These are phyloP conservation scores for Lacanobia oleracea DNA, from an alignment of 2,888 invertebrate species.

Conservation along the genomic window DNA sequence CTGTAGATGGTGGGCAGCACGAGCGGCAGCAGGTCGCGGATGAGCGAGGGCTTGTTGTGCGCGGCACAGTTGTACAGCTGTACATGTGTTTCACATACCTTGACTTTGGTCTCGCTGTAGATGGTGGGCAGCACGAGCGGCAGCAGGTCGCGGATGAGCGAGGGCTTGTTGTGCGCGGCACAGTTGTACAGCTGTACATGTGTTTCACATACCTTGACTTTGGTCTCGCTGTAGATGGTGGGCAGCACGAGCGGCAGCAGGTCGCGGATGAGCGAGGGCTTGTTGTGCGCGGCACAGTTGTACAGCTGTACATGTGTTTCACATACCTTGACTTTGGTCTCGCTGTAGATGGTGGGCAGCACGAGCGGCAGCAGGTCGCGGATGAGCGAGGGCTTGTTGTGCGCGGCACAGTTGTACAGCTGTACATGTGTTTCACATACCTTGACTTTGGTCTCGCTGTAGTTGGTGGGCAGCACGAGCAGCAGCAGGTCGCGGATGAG, in stretches of 20 bases:
- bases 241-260: slow-evolving; percentile 3
- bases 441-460: slow-evolving; percentile 1
- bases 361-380: slow-evolving; percentile 96
- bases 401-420: slow-evolving; percentile 97
- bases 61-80: not conserved
- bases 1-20: slow-evolving; percentile 3
- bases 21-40: slow-evolving; percentile 3
- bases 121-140: slow-evolving; percentile 3
- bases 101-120: slow-evolving; percentile 1
- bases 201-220: not conserved
- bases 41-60: slow-evolving; percentile 3
- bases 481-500: not conserved
- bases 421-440: not conserved
- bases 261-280: slow-evolving; percentile 4
- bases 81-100: not conserved
- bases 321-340: slow-evolving; percentile 97
- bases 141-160: slow-evolving; percentile 3
- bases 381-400: slow-evolving; percentile 99
- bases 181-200: not conserved
- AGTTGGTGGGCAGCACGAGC: not conserved
- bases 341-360: slow-evolving; percentile 97
- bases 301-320: not conserved
- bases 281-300: not conserved
- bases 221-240: slow-evolving; percentile 3
- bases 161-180: slow-evolving; percentile 1